Evolutionary conservation across 2,113 vertebrate genomes (phyloP), one percentile per base, ranked within the genome.

Genomic region (Crypturellus undulatus): DNA sequence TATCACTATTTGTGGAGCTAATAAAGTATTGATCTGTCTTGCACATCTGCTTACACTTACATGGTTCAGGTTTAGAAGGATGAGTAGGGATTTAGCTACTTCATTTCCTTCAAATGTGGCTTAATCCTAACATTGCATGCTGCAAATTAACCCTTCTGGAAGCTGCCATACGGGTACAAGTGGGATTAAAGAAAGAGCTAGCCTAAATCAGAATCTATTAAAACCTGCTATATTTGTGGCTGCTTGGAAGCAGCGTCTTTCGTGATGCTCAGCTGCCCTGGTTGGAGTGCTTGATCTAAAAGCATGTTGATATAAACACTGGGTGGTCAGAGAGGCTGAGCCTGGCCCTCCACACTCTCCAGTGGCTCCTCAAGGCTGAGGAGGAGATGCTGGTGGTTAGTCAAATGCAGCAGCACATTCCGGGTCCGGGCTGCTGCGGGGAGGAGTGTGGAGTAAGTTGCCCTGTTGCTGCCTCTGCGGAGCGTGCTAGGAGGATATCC

Each of bases 41-140:
- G 65, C 83, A 93, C 90, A 95, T 95, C 96, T 96, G 95, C 85
- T 96, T 68, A 67, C 76, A 84, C 1, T 95, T 96, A 84, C 77
- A 90, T 58, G 79, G 88, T 64, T n/a, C 88, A 40, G n/a, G 58
- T 94, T 62, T 51, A 79, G 83, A 25, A 45, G 70, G 85, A 93
- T 90, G 92, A 86, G 75, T 36, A 20, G 21, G 65, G 72, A 81
- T 92, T 96, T 92, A 84, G 65, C 56, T 96, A 93, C 92, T 69
- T 79, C 69, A 94, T 81, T 95, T 70, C 75, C 65, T 28, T 95
- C 90, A 93, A 90, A 84, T 62, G 62, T 90, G 36, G 47, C 62
- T 79, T 93, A 92, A 96, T 96, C 88, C 65, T 78, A n/a, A 15
- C 6, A 2, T 8, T 83, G 47, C 38, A 12, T 72, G 47, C 83